Percentiles rank a stretch among this genome's conserved stretches.
Conservation (phyloP, 2,888 invertebrate genomes). For the Meta bourneti region DNA sequence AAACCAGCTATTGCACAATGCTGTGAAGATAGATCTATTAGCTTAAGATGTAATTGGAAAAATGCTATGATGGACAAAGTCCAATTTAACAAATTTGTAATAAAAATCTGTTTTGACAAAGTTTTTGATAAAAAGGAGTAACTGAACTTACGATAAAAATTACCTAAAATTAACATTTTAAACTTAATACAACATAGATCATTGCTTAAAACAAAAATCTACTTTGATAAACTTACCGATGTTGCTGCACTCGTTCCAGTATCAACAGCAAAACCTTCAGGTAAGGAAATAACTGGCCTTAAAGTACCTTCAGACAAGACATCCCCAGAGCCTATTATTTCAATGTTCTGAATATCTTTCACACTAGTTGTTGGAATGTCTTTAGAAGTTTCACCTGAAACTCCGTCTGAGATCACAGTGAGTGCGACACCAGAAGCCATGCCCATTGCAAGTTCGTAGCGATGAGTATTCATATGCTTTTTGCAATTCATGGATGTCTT, state of each 20-base stretch:
- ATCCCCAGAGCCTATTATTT: conserved; percentile 6
- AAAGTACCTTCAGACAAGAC: not conserved
- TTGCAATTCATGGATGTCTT: conserved; percentile 85
- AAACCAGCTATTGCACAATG: too few relatives aligned
- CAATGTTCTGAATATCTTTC: conserved; percentile 24
- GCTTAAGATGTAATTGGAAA: too few relatives aligned
- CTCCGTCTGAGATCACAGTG: conserved; percentile 59
- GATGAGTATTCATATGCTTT: conserved; percentile 86
- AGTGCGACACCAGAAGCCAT: conserved; percentile 58
- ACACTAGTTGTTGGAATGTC: not conserved
- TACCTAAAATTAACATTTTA: not conserved
- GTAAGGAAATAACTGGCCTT: conserved; percentile 24
- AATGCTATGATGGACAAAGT: too few relatives aligned
- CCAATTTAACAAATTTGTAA: too few relatives aligned
- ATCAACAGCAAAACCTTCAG: conserved; percentile 12
- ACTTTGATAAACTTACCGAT: conserved; percentile 1
- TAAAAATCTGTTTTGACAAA: too few relatives aligned
- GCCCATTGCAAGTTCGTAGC: conserved; percentile 79
- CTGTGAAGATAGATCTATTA: too few relatives aligned
- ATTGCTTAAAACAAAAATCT: too few relatives aligned
- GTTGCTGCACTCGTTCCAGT: not conserved
- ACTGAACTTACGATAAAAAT: not conserved
- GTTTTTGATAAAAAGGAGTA: not conserved
- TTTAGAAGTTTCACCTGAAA: conserved; percentile 44
- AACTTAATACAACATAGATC: too few relatives aligned